phyloP scores from a whole-genome alignment of 1,140 invertebrate genomes.

The Bombus terrestris region DNA sequence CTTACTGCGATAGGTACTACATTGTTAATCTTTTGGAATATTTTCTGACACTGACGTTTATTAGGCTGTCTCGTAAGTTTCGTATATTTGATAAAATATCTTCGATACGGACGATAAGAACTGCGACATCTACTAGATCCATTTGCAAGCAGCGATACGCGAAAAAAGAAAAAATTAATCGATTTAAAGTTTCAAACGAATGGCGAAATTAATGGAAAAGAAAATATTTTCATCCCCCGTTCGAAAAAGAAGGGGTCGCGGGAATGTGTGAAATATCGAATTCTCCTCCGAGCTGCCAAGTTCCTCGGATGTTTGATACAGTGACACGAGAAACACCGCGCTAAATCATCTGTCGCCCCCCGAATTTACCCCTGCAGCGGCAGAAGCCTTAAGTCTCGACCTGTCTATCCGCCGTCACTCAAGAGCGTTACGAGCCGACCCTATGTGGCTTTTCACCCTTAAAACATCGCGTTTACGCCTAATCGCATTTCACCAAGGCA shows the following conservation, averaged over 20 bases:
- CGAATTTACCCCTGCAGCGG: conserved; percentile 57
- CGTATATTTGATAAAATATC: too few species aligned
- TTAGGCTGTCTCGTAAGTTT: neutral
- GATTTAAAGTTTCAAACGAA: neutral
- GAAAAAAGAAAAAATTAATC: too few species aligned
- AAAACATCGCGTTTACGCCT: conserved; percentile 74
- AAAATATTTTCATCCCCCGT: neutral
- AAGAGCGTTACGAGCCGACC: conserved; percentile 62
- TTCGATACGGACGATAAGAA: neutral
- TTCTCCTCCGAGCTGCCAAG: conserved; percentile 23
- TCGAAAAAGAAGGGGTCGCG: neutral
- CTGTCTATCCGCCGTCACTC: conserved; percentile 77
- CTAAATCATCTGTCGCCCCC: conserved; percentile 77
- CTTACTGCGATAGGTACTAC: too few species aligned
- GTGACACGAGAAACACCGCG: conserved; percentile 73
- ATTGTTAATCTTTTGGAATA: neutral
- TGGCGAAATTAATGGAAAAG: neutral
- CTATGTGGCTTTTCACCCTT: conserved; percentile 63
- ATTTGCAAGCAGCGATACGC: neutral
- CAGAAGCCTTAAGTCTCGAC: conserved; percentile 73
- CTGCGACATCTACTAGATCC: too few species aligned
- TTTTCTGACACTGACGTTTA: neutral
- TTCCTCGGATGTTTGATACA: conserved; percentile 62
- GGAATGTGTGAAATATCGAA: conserved; percentile 17
- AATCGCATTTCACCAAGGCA: conserved; percentile 70